phyloP scores from a whole-genome alignment of 2,888 invertebrate species.

The Anthrax anthrax region DNA sequence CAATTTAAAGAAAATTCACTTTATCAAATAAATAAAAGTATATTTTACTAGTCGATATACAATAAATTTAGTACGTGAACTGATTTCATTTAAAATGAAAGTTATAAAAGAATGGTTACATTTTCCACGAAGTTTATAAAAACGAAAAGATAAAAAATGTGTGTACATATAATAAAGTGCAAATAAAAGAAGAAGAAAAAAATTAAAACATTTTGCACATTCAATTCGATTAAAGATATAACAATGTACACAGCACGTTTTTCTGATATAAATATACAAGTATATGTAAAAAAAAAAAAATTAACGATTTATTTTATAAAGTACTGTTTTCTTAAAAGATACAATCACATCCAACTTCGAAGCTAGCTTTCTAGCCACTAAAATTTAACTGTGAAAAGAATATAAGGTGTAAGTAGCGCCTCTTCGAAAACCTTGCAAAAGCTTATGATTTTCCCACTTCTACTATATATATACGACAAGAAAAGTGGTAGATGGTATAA shows the following conservation, averaged over 20 bases:
- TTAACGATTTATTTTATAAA: no score
- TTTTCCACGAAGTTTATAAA: neutral
- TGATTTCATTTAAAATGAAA: neutral
- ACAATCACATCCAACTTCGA: slow-evolving; percentile 6
- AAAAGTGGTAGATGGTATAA: no score
- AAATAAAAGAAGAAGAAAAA: no score
- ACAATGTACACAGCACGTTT: no score
- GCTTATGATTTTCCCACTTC: neutral
- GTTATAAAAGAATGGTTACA: neutral
- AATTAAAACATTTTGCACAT: neutral
- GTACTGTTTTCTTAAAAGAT: no score
- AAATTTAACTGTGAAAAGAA: neutral
- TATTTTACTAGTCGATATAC: neutral
- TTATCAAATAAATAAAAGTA: no score
- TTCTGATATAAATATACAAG: no score
- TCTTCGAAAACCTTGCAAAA: neutral
- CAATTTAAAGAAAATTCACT: no score
- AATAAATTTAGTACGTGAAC: neutral
- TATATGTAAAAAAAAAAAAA: no score
- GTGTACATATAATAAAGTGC: no score
- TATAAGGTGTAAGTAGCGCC: neutral
- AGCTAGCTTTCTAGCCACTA: slow-evolving; percentile 7
- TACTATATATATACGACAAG: neutral
- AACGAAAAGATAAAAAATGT: no score
- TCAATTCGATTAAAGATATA: no score